Conservation (phyloP, 2,113 vertebrate species). For the Actenoides hombroni region DNA sequence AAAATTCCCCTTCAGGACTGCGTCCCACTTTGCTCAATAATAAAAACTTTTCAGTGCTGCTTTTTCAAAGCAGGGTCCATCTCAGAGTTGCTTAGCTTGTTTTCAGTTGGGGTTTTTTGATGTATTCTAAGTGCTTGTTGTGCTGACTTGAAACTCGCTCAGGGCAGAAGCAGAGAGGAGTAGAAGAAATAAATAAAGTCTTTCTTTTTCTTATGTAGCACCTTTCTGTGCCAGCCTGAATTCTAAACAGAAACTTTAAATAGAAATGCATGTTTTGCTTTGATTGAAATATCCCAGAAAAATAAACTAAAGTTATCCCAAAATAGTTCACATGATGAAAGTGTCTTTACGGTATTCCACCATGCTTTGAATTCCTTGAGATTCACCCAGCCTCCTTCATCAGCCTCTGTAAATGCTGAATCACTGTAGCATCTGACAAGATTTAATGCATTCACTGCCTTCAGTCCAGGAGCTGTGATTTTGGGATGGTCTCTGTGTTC, state of each 20-base stretch:
- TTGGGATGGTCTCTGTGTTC: neutral
- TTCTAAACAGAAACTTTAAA: constrained; percentile 39
- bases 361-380: constrained; percentile 33
- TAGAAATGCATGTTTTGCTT: constrained; percentile 22
- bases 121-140: neutral
- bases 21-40: neutral
- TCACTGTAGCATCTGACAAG: neutral
- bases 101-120: neutral
- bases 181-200: neutral
- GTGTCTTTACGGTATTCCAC: neutral
- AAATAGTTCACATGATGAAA: constrained; percentile 23
- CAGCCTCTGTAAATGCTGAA: constrained; percentile 8
- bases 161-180: neutral
- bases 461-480: neutral
- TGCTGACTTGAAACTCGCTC: neutral
- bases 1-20: neutral
- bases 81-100: neutral
- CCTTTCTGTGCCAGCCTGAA: neutral
- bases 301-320: constrained; percentile 30
- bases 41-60: neutral
- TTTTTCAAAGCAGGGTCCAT: neutral
- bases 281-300: constrained; percentile 26
- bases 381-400: neutral
- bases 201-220: constrained; percentile 11
- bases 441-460: neutral